Evolutionary conservation across 2,113 vertebrate genomes (phyloP), one percentile per base, ranked within the genome.

Genomic region (Nettapus auritus): DNA sequence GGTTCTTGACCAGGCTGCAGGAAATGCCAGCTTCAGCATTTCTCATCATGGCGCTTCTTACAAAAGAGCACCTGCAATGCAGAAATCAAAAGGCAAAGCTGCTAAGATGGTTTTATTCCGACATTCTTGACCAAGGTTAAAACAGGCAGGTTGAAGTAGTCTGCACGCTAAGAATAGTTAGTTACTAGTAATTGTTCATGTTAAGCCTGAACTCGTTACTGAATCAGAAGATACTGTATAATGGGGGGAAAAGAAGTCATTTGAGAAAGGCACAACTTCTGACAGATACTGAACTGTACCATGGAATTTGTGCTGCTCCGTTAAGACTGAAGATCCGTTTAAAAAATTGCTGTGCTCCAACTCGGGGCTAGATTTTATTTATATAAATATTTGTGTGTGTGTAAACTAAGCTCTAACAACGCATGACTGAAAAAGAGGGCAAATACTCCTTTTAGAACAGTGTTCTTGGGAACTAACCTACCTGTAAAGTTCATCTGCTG

Each of bases 361-460:
- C 23, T 2, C 2, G 3, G 5, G 11, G 3, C 0, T 1, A 70
- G 57, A 38, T 64, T 29, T 28, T 18, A 28, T 28, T 16, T 40
- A 28, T 12, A 28, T 11, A 63, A 48, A 48, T 48, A 48, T 48
- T 20, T 48, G 46, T 48, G 46, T 44, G 44, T 46, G 42, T 46
- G 44, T 46, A 48, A 22, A 36, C 7, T 64, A 64, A 73, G 73
- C 18, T 1, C 0, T 31, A 11, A 29, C n/a, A 86, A 40, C 8
- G 6, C 1, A 0, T 8, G 36, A 70, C 20, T 42, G n/a, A n/a
- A 48, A 67, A 71, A 56, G 77, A 34, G 20, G 53, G 46, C 46
- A 28, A n/a, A 2, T 33, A 1, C 9, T 60, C 26, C 50, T 66
- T 69, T 75, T 38, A 44, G 56, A 76, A 31, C 1, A 4, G 42